phyloP scores from a whole-genome alignment of 1,140 invertebrate genomes.

The Marisa cornuarietis region DNA sequence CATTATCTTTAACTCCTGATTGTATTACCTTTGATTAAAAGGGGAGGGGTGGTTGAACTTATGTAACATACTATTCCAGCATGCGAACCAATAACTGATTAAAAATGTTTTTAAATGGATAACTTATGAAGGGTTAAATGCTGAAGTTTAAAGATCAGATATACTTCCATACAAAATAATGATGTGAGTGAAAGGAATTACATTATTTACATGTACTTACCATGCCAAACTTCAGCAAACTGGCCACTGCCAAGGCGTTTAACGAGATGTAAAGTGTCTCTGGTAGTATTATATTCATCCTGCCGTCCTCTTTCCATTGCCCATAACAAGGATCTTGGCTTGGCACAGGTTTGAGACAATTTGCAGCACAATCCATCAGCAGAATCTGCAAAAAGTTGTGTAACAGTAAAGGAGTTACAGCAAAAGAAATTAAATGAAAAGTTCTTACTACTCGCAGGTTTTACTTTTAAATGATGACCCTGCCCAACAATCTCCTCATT shows the following conservation, averaged over 20 bases:
- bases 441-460: no score
- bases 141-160: background rate
- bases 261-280: constrained; percentile 79
- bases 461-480: no score
- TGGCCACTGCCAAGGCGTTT: constrained; percentile 58
- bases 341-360: constrained; percentile 89
- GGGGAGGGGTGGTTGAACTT: no score
- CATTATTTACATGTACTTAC: constrained; percentile 27
- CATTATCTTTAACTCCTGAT: no score
- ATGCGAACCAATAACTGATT: no score
- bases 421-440: no score
- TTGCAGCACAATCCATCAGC: constrained; percentile 95
- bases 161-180: background rate
- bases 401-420: no score
- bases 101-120: background rate
- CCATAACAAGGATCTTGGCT: constrained; percentile 88
- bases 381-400: constrained; percentile 53
- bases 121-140: no score
- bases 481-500: no score
- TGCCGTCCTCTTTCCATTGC: constrained; percentile 82
- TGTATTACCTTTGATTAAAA: no score
- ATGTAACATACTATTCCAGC: no score
- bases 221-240: constrained; percentile 61
- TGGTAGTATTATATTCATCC: constrained; percentile 94
- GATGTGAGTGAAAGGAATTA: background rate